Conservation (phyloP, 2,113 vertebrate genomes). For the Cynoglossus semilaevis region DNA sequence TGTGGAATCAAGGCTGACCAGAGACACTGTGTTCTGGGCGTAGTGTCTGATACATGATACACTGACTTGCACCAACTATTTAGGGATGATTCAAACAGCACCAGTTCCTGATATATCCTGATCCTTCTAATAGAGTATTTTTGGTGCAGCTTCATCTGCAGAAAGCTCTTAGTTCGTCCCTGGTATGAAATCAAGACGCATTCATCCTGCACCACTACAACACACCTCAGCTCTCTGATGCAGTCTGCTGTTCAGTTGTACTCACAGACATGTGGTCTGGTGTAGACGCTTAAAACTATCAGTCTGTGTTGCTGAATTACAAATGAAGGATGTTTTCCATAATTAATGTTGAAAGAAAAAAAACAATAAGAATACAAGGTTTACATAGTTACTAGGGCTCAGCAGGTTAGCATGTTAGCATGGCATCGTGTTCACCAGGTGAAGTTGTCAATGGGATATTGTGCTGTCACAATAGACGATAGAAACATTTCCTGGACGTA, state of each 20-base stretch:
- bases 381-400: too few relatives aligned
- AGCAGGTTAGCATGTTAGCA: too few relatives aligned
- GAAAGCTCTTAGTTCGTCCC: slow-evolving; percentile 31
- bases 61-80: slow-evolving; percentile 1
- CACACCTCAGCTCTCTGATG: slow-evolving; percentile 40
- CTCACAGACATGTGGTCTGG: slow-evolving; percentile 55
- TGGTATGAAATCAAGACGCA: slow-evolving; percentile 41
- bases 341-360: too few relatives aligned
- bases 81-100: slow-evolving; percentile 23
- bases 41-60: slow-evolving; percentile 11
- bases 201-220: slow-evolving; percentile 56
- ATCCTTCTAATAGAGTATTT: slow-evolving; percentile 32
- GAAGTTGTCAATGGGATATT: too few relatives aligned
- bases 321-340: too few relatives aligned
- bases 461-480: too few relatives aligned
- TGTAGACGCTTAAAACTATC: slow-evolving; percentile 26
- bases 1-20: slow-evolving; percentile 22
- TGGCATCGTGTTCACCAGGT: too few relatives aligned
- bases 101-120: slow-evolving; percentile 12
- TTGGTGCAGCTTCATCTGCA: slow-evolving; percentile 9
- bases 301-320: too few relatives aligned
- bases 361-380: too few relatives aligned
- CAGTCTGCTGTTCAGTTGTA: slow-evolving; percentile 54
- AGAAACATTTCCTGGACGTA: too few relatives aligned
- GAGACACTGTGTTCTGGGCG: slow-evolving; percentile 17